Evolutionary conservation across 2,797 vertebrate species (phyloP), one percentile per base, ranked within the genome.

Genomic region (Fistularia tabacaria): DNA sequence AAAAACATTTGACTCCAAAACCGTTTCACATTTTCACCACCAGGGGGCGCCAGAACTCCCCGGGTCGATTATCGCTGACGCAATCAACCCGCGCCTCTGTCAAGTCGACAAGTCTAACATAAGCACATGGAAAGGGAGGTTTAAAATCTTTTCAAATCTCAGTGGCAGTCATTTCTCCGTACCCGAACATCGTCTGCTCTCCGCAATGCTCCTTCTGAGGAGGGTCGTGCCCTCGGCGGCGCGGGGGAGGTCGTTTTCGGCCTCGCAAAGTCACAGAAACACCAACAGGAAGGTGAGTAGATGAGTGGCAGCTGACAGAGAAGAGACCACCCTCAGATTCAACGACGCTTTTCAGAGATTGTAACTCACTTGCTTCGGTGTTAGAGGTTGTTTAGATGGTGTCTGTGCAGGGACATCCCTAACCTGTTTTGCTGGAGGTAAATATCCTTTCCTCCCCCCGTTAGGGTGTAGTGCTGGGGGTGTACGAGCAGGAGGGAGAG

Each of bases 401-500:
- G 25, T 25, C 25, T 25, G 25, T 25, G 25, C 25, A 25, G 25
- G 25, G 25, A 25, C 25, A 25, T 25, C 25, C 25, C 5, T 25
- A 25, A 5, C 5, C 5, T 25, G 25, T 25, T 25, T 25, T 25
- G 25, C 5, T 25, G 25, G 25, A 25, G 25, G 25, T 25, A 25
- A 25, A 25, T 25, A 25, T 5, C 25, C 25, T n/a, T 14, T 54
- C 42, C 9, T 38, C 37, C 39, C 1, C 10, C 46, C 10, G 3
- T 9, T 42, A 99, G 96, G 96, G 96, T 54, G 89, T 99, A 44
- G 90, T 99, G 57, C 81, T 99, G 54, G 96, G 96, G 41, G 83
- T 94, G 48, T 97, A 95, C 84, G 90, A 92, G 13, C 89, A 86
- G 72, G 88, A 90, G 9, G 88, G 90, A 65, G 88, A 92, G 44